Conservation (phyloP, 2,888 invertebrate species). For the Mesorhabditis sp. region DNA sequence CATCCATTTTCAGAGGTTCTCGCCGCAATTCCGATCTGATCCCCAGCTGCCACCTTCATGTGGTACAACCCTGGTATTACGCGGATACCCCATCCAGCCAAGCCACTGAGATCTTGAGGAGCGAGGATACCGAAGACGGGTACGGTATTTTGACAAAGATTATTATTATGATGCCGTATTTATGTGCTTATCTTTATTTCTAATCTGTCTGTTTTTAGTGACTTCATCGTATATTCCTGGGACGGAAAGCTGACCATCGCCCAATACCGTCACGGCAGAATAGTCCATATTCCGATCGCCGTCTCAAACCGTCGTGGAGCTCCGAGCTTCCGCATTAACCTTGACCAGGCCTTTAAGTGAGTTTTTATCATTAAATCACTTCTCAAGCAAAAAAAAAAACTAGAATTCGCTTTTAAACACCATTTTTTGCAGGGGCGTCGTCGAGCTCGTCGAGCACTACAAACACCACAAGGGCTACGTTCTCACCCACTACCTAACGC, state of each 20-base stretch:
- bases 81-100: constrained; percentile 18
- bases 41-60: constrained; percentile 19
- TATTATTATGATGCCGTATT: neutral
- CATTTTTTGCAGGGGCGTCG: constrained; percentile 25
- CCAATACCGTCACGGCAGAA: neutral
- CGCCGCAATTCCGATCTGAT: neutral
- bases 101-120: constrained; percentile 28
- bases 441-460: constrained; percentile 34
- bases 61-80: constrained; percentile 36
- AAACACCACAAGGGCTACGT: constrained; percentile 29
- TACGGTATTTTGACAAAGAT: constrained; percentile 11
- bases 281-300: neutral
- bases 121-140: constrained; percentile 26
- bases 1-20: neutral
- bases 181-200: neutral
- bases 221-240: constrained; percentile 9
- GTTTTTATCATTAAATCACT: constrained; percentile 8
- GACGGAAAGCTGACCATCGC: constrained; percentile 5
- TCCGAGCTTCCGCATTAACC: constrained; percentile 16
- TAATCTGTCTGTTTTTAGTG: neutral
- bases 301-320: constrained; percentile 10
- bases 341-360: constrained; percentile 23
- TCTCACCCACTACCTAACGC: constrained; percentile 22
- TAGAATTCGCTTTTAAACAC: neutral
- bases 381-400: no score